Percentiles rank a stretch among this genome's conserved stretches.
These are phyloP conservation scores for Andrena minutula DNA, from an alignment of 2,888 invertebrate species.

Conservation along the genomic window DNA sequence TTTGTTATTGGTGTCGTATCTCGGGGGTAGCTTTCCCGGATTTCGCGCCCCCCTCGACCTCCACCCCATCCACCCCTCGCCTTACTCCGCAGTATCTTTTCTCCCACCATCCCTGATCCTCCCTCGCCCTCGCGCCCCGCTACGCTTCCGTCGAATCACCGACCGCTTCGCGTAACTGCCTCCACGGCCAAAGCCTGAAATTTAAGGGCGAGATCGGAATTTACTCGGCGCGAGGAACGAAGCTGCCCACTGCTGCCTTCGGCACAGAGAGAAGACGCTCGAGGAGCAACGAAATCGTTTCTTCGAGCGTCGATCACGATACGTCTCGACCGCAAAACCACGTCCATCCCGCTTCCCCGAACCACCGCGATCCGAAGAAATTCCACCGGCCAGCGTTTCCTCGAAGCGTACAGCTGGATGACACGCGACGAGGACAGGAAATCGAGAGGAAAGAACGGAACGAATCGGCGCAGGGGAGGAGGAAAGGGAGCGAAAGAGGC, in stretches of 20 bases:
- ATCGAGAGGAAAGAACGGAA: conserved; percentile 47
- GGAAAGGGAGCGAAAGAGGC: conserved; percentile 55
- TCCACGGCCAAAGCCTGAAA: conserved; percentile 50
- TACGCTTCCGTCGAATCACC: conserved; percentile 24
- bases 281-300: neutral
- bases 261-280: no score
- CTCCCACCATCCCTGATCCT: conserved; percentile 30
- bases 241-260: no score
- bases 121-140: neutral
- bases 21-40: conserved; percentile 67
- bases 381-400: conserved; percentile 49
- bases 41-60: conserved; percentile 54
- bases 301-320: conserved; percentile 6
- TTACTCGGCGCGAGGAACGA: conserved; percentile 22
- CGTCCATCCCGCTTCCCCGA: conserved; percentile 38
- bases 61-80: neutral
- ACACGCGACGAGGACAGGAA: conserved; percentile 29
- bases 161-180: conserved; percentile 54
- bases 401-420: conserved; percentile 17
- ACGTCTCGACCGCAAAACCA: conserved; percentile 33
- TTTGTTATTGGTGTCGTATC: conserved; percentile 84
- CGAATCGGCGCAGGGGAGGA: conserved; percentile 25
- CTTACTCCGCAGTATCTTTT: neutral
- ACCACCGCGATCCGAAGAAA: conserved; percentile 11
- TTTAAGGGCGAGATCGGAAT: conserved; percentile 60